phyloP scores from a whole-genome alignment of 2,113 vertebrate species.

The Chloropsis hardwickii region DNA sequence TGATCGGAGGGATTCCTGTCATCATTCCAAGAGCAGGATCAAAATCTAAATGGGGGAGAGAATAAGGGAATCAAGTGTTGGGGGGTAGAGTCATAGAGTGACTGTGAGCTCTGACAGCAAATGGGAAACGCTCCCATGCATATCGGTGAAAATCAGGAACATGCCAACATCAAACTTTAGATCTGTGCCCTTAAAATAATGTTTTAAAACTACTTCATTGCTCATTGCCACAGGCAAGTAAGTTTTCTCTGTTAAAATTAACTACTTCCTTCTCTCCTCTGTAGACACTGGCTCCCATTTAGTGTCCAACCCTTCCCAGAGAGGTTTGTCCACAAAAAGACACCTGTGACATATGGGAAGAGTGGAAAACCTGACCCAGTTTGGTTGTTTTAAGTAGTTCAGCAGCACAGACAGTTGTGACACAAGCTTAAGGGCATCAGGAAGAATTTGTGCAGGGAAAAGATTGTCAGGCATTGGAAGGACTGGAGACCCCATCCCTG shows the following conservation, averaged over 20 bases:
- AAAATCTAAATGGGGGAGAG: slow-evolving; percentile 76
- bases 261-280: background rate
- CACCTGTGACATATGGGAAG: background rate
- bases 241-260: background rate
- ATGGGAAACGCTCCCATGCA: rapidly evolving
- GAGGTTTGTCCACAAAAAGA: background rate
- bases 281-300: background rate
- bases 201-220: background rate
- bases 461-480: background rate
- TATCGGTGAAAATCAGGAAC: background rate
- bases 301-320: background rate
- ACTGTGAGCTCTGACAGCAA: background rate
- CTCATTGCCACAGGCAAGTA: background rate
- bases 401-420: background rate
- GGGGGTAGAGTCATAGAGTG: background rate
- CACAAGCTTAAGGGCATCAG: background rate
- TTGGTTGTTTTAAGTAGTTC: background rate
- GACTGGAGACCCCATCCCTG: background rate
- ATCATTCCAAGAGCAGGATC: slow-evolving; percentile 91
- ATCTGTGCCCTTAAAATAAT: background rate
- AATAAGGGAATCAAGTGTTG: background rate
- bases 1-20: slow-evolving; percentile 90
- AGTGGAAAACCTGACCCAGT: background rate
- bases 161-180: background rate
- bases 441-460: background rate